Evolutionary conservation across 2,113 vertebrate genomes (phyloP).

Genomic region (Epinephelus moara): DNA sequence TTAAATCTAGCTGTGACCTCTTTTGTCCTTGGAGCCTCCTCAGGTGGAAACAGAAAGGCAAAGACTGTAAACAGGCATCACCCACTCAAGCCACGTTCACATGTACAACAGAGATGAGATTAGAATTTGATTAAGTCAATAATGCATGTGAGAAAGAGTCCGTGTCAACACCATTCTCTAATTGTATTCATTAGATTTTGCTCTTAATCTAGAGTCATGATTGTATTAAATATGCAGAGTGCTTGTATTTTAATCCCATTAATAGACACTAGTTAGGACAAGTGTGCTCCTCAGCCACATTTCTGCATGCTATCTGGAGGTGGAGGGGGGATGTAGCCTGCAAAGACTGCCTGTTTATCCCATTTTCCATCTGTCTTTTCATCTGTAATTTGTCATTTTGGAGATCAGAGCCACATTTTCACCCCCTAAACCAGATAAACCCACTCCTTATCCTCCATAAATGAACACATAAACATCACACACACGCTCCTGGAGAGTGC

Average conservation of each 20-base stretch:
- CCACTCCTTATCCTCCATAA: neutral
- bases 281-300: neutral
- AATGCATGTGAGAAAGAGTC: slow-evolving; percentile 10
- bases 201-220: slow-evolving; percentile 9
- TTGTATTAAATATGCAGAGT: slow-evolving; percentile 6
- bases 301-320: neutral
- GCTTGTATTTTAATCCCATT: neutral
- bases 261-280: neutral
- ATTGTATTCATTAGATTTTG: slow-evolving; percentile 32
- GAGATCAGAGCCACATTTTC: too few relatives aligned
- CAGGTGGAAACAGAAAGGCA: neutral
- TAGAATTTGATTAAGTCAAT: slow-evolving; percentile 32
- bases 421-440: neutral
- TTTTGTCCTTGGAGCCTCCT: neutral
- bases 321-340: too few relatives aligned
- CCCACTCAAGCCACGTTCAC: neutral
- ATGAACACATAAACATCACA: neutral
- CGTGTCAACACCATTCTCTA: slow-evolving; percentile 30
- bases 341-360: neutral
- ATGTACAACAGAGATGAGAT: slow-evolving; percentile 26
- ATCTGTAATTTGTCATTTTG: neutral
- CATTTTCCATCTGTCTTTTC: neutral
- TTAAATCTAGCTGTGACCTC: neutral
- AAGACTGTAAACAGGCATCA: neutral
- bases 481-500: neutral